Conservation (phyloP, 2,113 vertebrate genomes). For the Pseudorasbora parva region DNA sequence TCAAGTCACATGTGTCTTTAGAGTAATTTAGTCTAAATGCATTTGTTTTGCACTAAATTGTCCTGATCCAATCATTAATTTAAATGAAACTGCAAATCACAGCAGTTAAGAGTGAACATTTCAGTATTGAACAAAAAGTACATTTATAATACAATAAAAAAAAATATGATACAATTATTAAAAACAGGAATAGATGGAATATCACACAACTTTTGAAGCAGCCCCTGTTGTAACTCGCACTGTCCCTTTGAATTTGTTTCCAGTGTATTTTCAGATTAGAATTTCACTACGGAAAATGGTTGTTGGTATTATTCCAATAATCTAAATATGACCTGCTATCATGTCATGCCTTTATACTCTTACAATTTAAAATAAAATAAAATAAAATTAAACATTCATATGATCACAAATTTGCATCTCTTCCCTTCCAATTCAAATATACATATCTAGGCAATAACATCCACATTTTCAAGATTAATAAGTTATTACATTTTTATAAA, state of each 20-base stretch:
- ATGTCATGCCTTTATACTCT: constrained; percentile 31
- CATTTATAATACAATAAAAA: constrained; percentile 41
- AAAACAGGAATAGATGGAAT: constrained; percentile 61
- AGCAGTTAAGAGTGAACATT: no score
- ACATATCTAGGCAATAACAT: constrained; percentile 73
- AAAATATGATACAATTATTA: constrained; percentile 65
- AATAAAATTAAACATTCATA: constrained; percentile 60
- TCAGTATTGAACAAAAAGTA: background rate
- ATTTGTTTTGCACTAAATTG: background rate
- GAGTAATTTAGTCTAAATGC: background rate
- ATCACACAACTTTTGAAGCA: constrained; percentile 59
- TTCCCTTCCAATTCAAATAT: constrained; percentile 65
- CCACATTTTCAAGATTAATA: constrained; percentile 79
- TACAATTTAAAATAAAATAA: constrained; percentile 44
- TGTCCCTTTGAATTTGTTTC: constrained; percentile 62
- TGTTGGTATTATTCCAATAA: background rate
- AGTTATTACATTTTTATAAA: constrained; percentile 74
- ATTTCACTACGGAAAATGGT: background rate
- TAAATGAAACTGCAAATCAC: constrained; percentile 1
- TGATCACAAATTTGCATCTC: constrained; percentile 59
- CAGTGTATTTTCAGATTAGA: constrained; percentile 31
- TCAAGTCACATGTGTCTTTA: background rate
- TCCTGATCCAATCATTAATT: background rate
- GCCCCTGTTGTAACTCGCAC: constrained; percentile 67
- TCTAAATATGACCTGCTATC: constrained; percentile 9